Evolutionary conservation across 2,797 vertebrate genomes (phyloP).

Genomic region (Mus caroli): DNA sequence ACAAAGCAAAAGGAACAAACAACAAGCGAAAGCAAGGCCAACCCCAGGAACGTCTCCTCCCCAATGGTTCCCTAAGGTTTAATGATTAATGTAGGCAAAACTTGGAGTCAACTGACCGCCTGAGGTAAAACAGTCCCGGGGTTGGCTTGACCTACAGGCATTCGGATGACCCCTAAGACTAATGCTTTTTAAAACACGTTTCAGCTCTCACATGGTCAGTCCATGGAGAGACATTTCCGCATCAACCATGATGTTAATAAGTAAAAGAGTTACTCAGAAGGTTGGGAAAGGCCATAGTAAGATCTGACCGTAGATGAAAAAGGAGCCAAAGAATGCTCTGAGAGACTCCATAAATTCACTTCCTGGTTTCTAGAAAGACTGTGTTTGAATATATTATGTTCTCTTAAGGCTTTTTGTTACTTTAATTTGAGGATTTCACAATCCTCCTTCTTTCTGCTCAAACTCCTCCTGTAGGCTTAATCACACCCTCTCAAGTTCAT

Average conservation of each 20-base stretch:
- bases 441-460: background rate
- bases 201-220: background rate
- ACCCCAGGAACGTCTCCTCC: background rate
- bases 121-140: constrained; percentile 29
- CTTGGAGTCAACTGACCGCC: background rate
- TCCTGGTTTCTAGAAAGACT: background rate
- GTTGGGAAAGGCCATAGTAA: background rate
- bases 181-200: background rate
- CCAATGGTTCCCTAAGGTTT: constrained; percentile 65
- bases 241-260: constrained; percentile 57
- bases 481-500: background rate
- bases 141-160: constrained; percentile 35
- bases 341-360: background rate
- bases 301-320: constrained; percentile 22
- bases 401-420: background rate
- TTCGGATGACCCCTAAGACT: background rate
- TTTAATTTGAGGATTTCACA: background rate
- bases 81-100: constrained; percentile 58
- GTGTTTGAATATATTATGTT: background rate
- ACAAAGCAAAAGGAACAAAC: background rate
- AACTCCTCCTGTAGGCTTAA: background rate
- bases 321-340: constrained; percentile 17
- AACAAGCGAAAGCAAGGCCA: background rate
- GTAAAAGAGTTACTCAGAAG: constrained; percentile 49
- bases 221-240: constrained; percentile 1